Conservation (phyloP, 2,113 vertebrate species). For the Sturnus vulgaris region DNA sequence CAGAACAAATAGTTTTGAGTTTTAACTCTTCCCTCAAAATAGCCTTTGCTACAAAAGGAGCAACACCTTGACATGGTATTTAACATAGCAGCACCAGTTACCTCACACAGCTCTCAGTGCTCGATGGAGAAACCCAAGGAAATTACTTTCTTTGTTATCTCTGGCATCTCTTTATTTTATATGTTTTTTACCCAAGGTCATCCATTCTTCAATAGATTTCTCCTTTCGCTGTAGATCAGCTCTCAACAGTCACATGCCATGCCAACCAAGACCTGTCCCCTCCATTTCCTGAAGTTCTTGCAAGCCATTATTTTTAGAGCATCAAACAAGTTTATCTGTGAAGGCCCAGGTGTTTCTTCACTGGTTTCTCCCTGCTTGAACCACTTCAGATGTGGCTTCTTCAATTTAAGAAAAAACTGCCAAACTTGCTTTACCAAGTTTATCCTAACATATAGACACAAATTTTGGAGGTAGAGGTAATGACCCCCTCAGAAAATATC, state of each 20-base stretch:
- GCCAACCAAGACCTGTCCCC: neutral
- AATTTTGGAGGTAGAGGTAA: neutral
- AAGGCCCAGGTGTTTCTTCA: neutral
- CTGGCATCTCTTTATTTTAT: neutral
- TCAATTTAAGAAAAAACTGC: neutral
- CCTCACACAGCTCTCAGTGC: neutral
- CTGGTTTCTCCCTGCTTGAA: neutral
- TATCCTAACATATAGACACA: neutral
- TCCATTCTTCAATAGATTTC: neutral
- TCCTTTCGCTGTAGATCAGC: neutral
- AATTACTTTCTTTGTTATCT: neutral
- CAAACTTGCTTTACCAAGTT: neutral
- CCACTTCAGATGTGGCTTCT: neutral
- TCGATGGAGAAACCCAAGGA: neutral
- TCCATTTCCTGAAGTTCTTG: neutral
- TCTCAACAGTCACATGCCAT: neutral
- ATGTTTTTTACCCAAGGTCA: neutral
- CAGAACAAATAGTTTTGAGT: neutral
- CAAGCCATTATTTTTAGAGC: neutral
- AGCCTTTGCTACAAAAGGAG: neutral
- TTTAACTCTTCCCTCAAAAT: neutral
- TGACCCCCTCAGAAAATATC: neutral
- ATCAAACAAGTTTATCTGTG: neutral
- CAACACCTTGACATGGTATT: neutral
- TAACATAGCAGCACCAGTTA: neutral